phyloP scores from a whole-genome alignment of 2,113 vertebrate species.

The Columba livia region DNA sequence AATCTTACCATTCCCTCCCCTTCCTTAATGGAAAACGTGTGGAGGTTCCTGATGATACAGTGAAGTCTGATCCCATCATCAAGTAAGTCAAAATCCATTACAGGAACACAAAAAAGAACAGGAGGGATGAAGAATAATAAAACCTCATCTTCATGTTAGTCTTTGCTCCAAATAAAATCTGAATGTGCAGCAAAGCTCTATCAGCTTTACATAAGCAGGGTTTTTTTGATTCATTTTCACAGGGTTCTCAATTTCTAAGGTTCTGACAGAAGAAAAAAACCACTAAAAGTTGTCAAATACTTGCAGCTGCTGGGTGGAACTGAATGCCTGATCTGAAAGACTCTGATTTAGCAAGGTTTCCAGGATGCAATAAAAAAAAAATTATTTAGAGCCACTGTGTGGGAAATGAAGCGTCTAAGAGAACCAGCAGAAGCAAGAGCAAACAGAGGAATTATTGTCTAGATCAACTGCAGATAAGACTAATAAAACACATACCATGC shows the following conservation, averaged over 20 bases:
- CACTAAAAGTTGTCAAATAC: background rate
- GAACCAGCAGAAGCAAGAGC: background rate
- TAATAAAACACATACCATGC: background rate
- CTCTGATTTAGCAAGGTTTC: background rate
- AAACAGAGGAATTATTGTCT: background rate
- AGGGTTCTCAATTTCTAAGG: background rate
- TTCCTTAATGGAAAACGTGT: background rate
- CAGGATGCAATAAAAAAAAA: background rate
- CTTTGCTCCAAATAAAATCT: background rate
- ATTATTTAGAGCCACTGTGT: background rate
- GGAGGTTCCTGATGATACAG: background rate
- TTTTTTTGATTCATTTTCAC: background rate
- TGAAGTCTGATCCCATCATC: background rate
- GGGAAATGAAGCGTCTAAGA: background rate
- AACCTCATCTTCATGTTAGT: background rate
- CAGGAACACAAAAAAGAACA: background rate
- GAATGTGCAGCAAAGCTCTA: background rate
- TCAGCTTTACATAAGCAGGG: background rate
- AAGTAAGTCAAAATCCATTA: slow-evolving; percentile 8
- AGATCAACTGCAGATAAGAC: background rate
- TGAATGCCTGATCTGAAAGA: background rate
- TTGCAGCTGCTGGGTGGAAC: background rate
- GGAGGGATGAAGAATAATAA: background rate
- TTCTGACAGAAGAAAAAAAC: background rate
- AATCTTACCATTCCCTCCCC: background rate